Conservation (phyloP, 2,888 invertebrate genomes). For the Drosophila anceps region DNA sequence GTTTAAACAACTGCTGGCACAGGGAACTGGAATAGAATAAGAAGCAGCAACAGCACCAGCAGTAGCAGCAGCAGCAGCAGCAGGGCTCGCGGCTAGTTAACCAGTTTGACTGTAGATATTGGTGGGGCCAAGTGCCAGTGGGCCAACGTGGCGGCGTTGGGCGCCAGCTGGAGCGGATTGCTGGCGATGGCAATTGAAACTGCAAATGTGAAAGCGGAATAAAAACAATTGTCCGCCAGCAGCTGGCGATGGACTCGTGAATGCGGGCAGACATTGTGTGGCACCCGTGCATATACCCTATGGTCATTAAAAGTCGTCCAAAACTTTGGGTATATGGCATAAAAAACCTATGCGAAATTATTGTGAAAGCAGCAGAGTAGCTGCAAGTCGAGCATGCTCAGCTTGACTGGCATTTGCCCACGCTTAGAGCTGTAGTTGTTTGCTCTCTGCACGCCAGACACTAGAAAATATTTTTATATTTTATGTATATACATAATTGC, state of each 20-base stretch:
- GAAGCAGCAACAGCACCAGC: slow-evolving; percentile 5
- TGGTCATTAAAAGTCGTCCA: background rate
- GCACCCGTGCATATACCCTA: background rate
- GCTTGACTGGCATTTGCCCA: background rate
- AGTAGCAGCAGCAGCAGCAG: slow-evolving; percentile 4
- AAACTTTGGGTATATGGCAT: background rate
- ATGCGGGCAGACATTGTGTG: slow-evolving; percentile 15
- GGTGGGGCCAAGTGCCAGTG: slow-evolving; percentile 22
- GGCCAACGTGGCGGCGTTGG: slow-evolving; percentile 10
- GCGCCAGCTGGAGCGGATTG: slow-evolving; percentile 1
- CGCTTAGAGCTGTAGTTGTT: slow-evolving; percentile 3
- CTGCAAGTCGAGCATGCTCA: background rate
- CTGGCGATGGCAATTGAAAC: slow-evolving; percentile 38
- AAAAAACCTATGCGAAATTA: background rate
- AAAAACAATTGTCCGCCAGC: slow-evolving; percentile 39
- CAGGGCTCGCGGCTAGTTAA: slow-evolving; percentile 37
- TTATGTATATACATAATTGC: slow-evolving; percentile 28
- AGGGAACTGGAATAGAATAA: slow-evolving; percentile 6
- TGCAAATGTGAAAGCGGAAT: slow-evolving; percentile 32
- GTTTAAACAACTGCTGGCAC: slow-evolving; percentile 8
- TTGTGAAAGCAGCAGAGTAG: background rate
- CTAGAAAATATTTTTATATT: slow-evolving; percentile 26
- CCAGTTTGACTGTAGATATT: slow-evolving; percentile 48
- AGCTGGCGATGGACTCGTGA: slow-evolving; percentile 15
- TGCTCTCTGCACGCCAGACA: slow-evolving; percentile 13